Base-by-base conservation (phyloP, 2,113 vertebrate species). In the Campylomormyrus tamandua region DNA sequence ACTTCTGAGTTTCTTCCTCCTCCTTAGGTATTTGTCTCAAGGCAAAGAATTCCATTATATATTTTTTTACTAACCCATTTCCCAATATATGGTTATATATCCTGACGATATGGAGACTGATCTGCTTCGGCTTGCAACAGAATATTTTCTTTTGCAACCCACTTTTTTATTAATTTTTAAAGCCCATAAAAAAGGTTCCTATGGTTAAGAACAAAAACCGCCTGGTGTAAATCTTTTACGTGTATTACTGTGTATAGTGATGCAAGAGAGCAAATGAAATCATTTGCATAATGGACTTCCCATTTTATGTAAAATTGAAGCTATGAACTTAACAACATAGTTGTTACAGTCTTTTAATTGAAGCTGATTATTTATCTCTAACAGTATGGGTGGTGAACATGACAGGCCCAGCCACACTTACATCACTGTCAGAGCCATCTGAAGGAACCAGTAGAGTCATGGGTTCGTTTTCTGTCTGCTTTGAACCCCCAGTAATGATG, bases 11-110 rank as follows among this genome's bases (percentile, higher is more conserved):
- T 74, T 87, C 27, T 80, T 80, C 74, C 74, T 49, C 24, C 35
- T 88, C 62, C 45, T 42, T 70, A 48, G 58, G 87, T 46, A 15
- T 74, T 74, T 88, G 87, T 49, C 53, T 49, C 45, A 5, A 74
- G 87, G 45, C 87, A 88, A 74, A 74, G 56, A 66, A 88, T 45
- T 70, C 42, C 31, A 45, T 88, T 62, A 62, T 39, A 45, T 66
- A 35, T 45, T 62, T 39, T 66, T 24, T 45, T 24, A 39, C 56
- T 87, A 24, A 5, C 7, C 53, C 42, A 46, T 24, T 42, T 24
- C 35, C 53, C 53, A 31, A 39, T 53, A 49, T 53, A 31, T 35
- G 13, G 86, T 87, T 87, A 86, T 86, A 50, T 50, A 6, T 86
- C 83, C 45, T 48, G 83, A 86, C 39, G 52, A 66, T 62, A 66